Conservation (phyloP, 2,113 vertebrate genomes). For the Chamaetylas fuelleborni region DNA sequence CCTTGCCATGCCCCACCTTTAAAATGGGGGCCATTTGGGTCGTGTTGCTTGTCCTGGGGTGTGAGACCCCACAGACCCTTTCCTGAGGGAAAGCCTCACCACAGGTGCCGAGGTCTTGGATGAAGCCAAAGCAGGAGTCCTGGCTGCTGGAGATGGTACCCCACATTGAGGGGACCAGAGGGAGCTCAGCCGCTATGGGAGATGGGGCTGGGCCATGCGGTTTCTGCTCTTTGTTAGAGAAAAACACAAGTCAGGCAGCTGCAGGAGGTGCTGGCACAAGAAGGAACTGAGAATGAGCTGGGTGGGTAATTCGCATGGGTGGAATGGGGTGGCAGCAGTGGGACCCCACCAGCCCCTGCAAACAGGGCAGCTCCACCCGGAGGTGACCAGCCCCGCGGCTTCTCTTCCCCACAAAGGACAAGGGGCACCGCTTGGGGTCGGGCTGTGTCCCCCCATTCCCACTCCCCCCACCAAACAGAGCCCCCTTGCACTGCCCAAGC, state of each 20-base stretch:
- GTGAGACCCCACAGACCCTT: neutral
- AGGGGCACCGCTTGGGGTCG: accelerated
- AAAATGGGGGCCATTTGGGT: neutral
- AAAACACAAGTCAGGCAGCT: neutral
- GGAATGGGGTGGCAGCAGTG: neutral
- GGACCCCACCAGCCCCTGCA: too few species aligned
- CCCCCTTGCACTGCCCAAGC: neutral
- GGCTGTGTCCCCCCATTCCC: neutral
- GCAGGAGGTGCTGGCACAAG: neutral
- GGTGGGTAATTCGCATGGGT: neutral
- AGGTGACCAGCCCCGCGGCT: neutral
- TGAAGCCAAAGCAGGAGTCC: neutral
- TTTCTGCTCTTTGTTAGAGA: neutral
- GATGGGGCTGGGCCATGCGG: neutral
- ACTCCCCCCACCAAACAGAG: accelerated
- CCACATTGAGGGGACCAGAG: neutral
- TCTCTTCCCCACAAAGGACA: neutral
- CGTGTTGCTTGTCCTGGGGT: neutral
- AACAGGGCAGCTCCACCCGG: neutral
- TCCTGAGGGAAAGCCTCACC: neutral
- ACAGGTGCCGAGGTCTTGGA: neutral
- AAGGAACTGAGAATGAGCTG: neutral
- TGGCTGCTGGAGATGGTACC: neutral
- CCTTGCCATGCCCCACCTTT: neutral
- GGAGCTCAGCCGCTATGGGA: neutral